Base-by-base conservation (phyloP, 2,113 vertebrate genomes). In the Platycercus adscitus region DNA sequence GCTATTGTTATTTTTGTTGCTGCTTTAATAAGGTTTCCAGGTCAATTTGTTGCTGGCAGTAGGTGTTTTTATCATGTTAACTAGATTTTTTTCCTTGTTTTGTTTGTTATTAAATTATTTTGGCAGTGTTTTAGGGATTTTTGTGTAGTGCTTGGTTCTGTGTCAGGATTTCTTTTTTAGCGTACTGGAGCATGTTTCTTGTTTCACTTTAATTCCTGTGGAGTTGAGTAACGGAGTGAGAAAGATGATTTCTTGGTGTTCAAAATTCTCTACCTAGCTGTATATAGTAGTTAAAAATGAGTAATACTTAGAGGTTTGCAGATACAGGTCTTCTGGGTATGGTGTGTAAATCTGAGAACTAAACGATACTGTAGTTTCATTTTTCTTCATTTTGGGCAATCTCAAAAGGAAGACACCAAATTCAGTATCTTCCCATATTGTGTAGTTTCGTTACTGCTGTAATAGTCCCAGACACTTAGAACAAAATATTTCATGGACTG, bases 311-410 rank as follows among this genome's bases (percentile, higher is more conserved):
- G 37, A 63, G 5, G 10, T 81, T 73, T 81, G 11, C 23, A 3
- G 4, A 3, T 46, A 31, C 58, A 78, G 29, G 20, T 73, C 53
- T 92, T 83, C 37, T 75, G 68, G 55, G 16, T 28, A 81, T 52
- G 18, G 33, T 78, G 43, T 75, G 29, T 47, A 84, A 60, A 86
- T 71, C 7, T 8, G 2, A 88, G 50, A 93, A 46, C 29, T 78
- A 70, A 83, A 60, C 46, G 35, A 7, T 88, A 58, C 90, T 29
- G 5, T 58, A 37, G 63, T 23, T 83, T 86, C 15, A 39, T 96
- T 96, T 93, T 90, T 93, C 66, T 91, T 93, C n/a, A 69, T 88
- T 90, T 77, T 70, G 68, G 31, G 46, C 33, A 88, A 17, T 83
- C 41, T 94, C 19, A 29, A 39, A 29, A 35, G 63, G 81, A 47